A percentile compares a stretch with the other conserved stretches of the same genome.
Evolutionary conservation across 2,888 invertebrate genomes (phyloP).

Genomic region (Megamerina dolium): DNA sequence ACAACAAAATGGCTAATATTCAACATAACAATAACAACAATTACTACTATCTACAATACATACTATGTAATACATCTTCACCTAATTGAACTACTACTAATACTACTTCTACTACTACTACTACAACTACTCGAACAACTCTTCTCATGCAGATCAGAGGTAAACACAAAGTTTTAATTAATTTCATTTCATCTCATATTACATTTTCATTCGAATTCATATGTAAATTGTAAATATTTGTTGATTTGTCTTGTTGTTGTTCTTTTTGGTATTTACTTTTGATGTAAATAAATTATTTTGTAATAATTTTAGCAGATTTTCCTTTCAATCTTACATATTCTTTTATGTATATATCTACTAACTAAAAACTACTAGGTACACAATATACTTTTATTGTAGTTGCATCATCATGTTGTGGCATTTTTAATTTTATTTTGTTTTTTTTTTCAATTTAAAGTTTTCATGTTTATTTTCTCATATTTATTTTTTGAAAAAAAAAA

Average conservation of each 20-base stretch:
- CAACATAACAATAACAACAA: slow-evolving; percentile 5
- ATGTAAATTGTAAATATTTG: no score
- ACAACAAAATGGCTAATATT: slow-evolving; percentile 5
- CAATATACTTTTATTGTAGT: no score
- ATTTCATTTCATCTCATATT: slow-evolving; percentile 16
- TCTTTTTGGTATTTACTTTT: no score
- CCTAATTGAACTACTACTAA: slow-evolving; percentile 16
- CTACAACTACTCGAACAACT: slow-evolving; percentile 9
- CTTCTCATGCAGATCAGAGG: slow-evolving; percentile 42
- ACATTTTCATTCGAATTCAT: no score
- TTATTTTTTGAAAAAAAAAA: slow-evolving; percentile 12
- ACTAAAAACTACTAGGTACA: no score
- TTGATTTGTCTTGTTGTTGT: no score
- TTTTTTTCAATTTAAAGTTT: slow-evolving; percentile 7
- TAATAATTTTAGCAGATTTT: no score
- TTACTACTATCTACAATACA: slow-evolving; percentile 3
- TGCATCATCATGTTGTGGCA: no score
- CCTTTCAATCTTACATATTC: no score
- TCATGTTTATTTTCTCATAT: slow-evolving; percentile 6
- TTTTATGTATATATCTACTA: no score
- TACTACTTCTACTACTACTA: slow-evolving; percentile 13
- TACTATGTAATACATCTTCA: slow-evolving; percentile 8
- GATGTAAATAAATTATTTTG: no score
- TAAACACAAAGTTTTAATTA: slow-evolving; percentile 37
- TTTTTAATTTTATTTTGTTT: no score